These are phyloP conservation scores for Polypterus bichir DNA, from an alignment of 2,113 vertebrate genomes.

Conservation along the genomic window DNA sequence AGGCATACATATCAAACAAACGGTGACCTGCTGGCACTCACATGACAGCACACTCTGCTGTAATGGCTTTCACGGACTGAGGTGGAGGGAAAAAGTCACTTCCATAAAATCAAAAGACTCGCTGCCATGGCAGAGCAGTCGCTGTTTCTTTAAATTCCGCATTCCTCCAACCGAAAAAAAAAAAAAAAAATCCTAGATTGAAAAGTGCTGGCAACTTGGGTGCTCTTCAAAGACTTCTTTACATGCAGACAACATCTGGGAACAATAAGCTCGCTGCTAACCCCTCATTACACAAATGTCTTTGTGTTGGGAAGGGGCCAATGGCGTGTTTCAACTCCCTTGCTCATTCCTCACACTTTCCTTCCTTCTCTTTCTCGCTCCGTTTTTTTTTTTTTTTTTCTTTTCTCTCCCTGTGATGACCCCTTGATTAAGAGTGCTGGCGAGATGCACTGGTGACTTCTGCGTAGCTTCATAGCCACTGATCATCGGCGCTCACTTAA, in stretches of 20 bases:
- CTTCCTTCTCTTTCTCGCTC: constrained; percentile 35
- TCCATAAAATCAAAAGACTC: too few relatives aligned
- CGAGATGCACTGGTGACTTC: too few relatives aligned
- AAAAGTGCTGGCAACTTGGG: constrained; percentile 51
- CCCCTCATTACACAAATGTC: constrained; percentile 63
- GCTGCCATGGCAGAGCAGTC: neutral
- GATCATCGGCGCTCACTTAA: too few relatives aligned
- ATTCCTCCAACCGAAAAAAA: too few relatives aligned
- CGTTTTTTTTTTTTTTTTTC: neutral
- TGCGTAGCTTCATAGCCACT: too few relatives aligned
- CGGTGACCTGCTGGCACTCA: too few relatives aligned
- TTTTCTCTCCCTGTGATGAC: too few relatives aligned
- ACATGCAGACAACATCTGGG: constrained; percentile 57
- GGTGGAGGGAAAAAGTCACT: too few relatives aligned
- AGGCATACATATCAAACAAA: too few relatives aligned
- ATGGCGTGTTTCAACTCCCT: constrained; percentile 42
- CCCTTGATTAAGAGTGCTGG: too few relatives aligned
- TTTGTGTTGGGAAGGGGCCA: constrained; percentile 57
- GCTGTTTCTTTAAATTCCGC: neutral
- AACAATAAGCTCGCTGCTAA: constrained; percentile 59
- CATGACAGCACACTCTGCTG: too few relatives aligned
- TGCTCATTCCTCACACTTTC: constrained; percentile 23
- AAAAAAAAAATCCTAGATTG: constrained; percentile 26
- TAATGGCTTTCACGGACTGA: too few relatives aligned
- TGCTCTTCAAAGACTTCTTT: constrained; percentile 50